Conservation (phyloP, 2,113 vertebrate species). For the Calidris pygmaea region DNA sequence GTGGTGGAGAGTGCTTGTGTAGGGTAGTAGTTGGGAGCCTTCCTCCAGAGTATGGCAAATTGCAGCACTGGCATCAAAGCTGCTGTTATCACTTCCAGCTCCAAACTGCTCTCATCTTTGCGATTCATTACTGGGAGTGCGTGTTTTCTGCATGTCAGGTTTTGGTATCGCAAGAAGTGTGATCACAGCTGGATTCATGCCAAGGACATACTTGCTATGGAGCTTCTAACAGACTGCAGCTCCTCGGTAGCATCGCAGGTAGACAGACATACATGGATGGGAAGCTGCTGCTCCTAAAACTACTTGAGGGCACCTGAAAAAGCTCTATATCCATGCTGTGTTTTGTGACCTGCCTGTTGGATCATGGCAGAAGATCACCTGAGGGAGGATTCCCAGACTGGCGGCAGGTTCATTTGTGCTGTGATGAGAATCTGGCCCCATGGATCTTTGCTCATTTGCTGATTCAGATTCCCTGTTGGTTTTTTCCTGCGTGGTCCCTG, state of each 20-base stretch:
- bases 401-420: background rate
- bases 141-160: constrained; percentile 41
- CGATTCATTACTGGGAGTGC: background rate
- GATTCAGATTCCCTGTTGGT: background rate
- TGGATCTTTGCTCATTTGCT: background rate
- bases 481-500: background rate
- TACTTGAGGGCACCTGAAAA: background rate
- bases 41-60: background rate
- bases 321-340: background rate
- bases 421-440: background rate
- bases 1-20: background rate
- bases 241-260: background rate
- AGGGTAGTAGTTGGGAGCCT: background rate
- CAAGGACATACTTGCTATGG: background rate
- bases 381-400: background rate
- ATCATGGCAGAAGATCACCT: background rate
- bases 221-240: constrained; percentile 8
- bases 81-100: background rate
- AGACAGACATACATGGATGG: background rate
- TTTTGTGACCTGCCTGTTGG: background rate
- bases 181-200: constrained; percentile 37
- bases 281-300: background rate
- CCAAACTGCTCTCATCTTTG: constrained; percentile 2
- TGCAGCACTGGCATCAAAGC: background rate
- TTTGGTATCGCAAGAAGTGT: constrained; percentile 30